Conservation (phyloP, 1,140 invertebrate species). For the Tetramorium alpestre region DNA sequence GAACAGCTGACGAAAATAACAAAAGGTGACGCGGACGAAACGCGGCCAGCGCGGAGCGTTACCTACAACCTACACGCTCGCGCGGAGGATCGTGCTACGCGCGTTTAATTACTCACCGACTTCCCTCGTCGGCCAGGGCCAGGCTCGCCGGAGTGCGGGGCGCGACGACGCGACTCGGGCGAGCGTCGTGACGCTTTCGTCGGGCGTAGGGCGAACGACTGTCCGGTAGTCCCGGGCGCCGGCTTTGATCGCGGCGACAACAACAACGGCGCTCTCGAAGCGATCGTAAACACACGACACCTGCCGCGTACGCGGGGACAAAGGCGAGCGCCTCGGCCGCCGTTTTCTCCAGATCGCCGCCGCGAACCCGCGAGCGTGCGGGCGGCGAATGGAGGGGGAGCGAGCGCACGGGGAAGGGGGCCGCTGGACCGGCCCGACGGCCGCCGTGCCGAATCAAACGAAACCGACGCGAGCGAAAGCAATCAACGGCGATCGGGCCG, state of each 20-base stretch:
- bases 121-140: neutral
- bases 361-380: too few relatives aligned
- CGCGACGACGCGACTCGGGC: too few relatives aligned
- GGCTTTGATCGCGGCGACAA: neutral
- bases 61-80: too few relatives aligned
- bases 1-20: conserved; percentile 38
- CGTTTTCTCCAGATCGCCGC: neutral
- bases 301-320: neutral
- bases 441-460: too few relatives aligned
- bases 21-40: neutral
- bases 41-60: too few relatives aligned
- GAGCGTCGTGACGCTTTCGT: neutral
- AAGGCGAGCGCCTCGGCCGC: neutral
- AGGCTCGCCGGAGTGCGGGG: neutral
- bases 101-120: conserved; percentile 11
- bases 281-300: conserved; percentile 6
- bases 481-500: too few relatives aligned
- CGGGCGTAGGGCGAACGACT: too few relatives aligned
- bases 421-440: conserved; percentile 7
- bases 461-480: neutral
- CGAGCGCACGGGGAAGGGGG: neutral
- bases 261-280: neutral
- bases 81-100: too few relatives aligned
- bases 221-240: neutral
- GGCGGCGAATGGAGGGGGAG: too few relatives aligned